Conservation (phyloP, 2,797 vertebrate species). For the Oryzias sinensis region DNA sequence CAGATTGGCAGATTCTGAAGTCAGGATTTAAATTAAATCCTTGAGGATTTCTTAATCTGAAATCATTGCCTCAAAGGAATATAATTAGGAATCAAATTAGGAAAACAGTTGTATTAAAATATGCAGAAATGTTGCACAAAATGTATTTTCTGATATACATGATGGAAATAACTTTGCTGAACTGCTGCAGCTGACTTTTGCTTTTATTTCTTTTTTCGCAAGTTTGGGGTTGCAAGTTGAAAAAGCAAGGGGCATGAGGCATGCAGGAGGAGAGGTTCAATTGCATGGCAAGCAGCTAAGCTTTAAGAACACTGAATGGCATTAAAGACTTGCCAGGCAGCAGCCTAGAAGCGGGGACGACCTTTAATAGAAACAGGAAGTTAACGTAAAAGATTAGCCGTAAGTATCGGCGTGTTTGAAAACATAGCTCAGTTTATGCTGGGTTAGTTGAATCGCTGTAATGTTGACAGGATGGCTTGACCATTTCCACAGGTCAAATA, state of each 20-base stretch:
- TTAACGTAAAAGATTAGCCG: slow-evolving; percentile 35
- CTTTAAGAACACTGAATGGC: slow-evolving; percentile 12
- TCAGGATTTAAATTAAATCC: slow-evolving; percentile 19
- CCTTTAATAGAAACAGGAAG: slow-evolving; percentile 18
- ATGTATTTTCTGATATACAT: too few relatives aligned
- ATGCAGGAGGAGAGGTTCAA: not conserved
- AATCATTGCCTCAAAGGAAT: slow-evolving; percentile 35
- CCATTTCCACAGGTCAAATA: slow-evolving; percentile 1
- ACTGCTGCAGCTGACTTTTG: too few relatives aligned
- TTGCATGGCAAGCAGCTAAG: slow-evolving; percentile 7
- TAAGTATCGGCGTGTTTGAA: slow-evolving; percentile 29
- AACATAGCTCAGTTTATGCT: slow-evolving; percentile 17
- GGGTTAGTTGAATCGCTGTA: not conserved
- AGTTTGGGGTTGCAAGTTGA: not conserved
- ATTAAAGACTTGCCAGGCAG: slow-evolving; percentile 28
- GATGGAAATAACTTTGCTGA: too few relatives aligned
- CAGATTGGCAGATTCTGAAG: slow-evolving; percentile 15
- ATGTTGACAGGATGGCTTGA: slow-evolving; percentile 10
- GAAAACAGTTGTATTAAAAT: too few relatives aligned
- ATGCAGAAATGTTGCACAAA: too few relatives aligned
- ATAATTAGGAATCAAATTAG: slow-evolving; percentile 1
- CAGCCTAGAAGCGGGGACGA: slow-evolving; percentile 27
- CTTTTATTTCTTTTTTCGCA: too few relatives aligned
- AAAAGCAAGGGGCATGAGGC: not conserved
- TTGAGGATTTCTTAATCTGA: not conserved